Evolutionary conservation across 2,113 vertebrate genomes (phyloP), one percentile per base, ranked within the genome.

Genomic region (Ammodytes marinus): DNA sequence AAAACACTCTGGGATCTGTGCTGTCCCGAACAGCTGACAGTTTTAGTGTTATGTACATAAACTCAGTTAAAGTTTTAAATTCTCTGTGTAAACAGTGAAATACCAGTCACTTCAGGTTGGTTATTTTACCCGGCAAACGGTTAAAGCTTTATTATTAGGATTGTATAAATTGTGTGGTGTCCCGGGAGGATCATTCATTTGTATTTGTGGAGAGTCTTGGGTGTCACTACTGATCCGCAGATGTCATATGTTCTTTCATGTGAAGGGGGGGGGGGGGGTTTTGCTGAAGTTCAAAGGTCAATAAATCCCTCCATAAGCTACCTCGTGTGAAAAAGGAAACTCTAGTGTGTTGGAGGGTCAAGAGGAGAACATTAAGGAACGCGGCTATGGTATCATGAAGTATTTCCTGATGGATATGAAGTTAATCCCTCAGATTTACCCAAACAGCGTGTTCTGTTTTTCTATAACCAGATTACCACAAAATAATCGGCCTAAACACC

Each of bases 391-490:
- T 86, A 84, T 90, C 84, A 86, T 90, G 73, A 89, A 87, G 60
- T 84, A 59, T 53, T 88, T 91, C 84, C 86, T 78, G 49, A 35
- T 67, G 76, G 88, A 84, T 88, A 64, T 77, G 49, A 82, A 83
- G 75, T 65, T 90, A 92, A 93, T 92, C 92, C 85, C 57, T 59
- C 8, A 86, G 85, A 83, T 90, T 88, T 78, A 88, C 61, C 77
- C 64, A 75, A 27, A 86, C 78, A 83, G 76, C 69, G 68, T 59
- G 61, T 74, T 27, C 2, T 27, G 2, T 27, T 27, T 27, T 27
- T 27, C 82, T 88, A 86, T 88, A 92, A 89, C 88, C 88, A 90
- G 90, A 91, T 93, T 89, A 91, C 27, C 74, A 77, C 55, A 40
- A 57, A 10, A 65, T 90, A 86, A 91, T 89, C 86, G 50, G 53